Base-by-base conservation (phyloP, 2,113 vertebrate species). In the Aegithalos caudatus region DNA sequence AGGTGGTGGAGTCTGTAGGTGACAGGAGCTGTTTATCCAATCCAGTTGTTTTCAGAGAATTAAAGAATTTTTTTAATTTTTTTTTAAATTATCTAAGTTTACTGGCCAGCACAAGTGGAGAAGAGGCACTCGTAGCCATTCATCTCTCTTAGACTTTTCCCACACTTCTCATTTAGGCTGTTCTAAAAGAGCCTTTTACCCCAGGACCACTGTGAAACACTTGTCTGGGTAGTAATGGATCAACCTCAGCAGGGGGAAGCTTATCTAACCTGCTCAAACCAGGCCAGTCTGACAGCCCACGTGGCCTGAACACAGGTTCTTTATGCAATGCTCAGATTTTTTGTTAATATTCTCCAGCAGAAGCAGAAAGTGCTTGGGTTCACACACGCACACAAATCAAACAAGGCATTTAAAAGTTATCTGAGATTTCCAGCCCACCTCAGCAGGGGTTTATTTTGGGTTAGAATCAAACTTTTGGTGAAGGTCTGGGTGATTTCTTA, bases 381-480 rank as follows among this genome's bases (percentile, higher is more conserved):
- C 82, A 66, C 58, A 85, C 62, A 85, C 3, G 0, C 66, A 44
- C 88, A 91, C 86, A 94, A 95, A 92, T 96, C 94, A 97, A 95
- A 88, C 72, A 48, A 86, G 90, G 78, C 94, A 84, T 93, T 96
- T 96, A 73, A 95, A 96, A 97, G 90, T 81, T 95, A 97, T 95
- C 92, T 77, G 81, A 96, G 81, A 90, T 95, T 94, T 97, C 84
- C 88, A 90, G 24, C 64, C 88, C 83, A 86, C 88, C 93, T 94
- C 92, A 81, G 83, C 86, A 48, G 56, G 64, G 72, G 92, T 97
- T 96, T 97, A 65, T 96, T 96, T 97, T 97, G 96, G 95, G 86
- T 86, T 94, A 54, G 84, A 74, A 84, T 97, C 97, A 96, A 96
- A 88, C 88, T 95, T 95, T 86, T 91, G 85, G 78, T 60, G 81